These are phyloP conservation scores for Apteryx owenii DNA, from an alignment of 2,113 vertebrate genomes.

Conservation along the genomic window DNA sequence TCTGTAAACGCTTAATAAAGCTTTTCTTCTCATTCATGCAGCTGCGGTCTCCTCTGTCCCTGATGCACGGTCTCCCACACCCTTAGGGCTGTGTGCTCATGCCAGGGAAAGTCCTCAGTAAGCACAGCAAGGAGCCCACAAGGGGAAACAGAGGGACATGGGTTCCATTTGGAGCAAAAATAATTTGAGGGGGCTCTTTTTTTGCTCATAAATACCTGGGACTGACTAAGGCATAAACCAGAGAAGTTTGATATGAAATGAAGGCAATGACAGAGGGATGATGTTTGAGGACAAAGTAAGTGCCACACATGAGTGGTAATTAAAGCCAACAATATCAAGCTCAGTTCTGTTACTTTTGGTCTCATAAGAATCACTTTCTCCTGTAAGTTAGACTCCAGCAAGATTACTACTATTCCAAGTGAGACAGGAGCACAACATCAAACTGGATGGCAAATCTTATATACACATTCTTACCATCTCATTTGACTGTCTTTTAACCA, in stretches of 20 bases:
- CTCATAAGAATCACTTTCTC: neutral
- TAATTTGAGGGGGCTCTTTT: neutral
- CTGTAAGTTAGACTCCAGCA: neutral
- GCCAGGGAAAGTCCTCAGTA: neutral
- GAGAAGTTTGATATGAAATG: too few species aligned
- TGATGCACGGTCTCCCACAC: neutral
- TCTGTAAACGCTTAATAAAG: constrained; percentile 73
- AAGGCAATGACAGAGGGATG: neutral
- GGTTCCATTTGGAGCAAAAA: neutral
- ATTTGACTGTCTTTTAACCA: neutral
- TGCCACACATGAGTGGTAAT: fast-evolving
- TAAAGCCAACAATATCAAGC: neutral
- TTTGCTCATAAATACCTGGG: neutral
- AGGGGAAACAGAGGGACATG: neutral
- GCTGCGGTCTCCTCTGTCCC: constrained; percentile 1
- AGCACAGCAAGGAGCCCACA: neutral
- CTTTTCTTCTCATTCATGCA: constrained; percentile 38
- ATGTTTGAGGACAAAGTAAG: neutral
- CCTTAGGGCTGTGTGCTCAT: neutral
- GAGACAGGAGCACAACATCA: fast-evolving
- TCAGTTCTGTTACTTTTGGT: neutral
- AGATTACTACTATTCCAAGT: neutral
- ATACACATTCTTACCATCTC: neutral
- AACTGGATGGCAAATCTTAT: neutral
- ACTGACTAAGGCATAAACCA: neutral